Conservation (phyloP, 1,140 invertebrate species). For the Acromyrmex heyeri region DNA sequence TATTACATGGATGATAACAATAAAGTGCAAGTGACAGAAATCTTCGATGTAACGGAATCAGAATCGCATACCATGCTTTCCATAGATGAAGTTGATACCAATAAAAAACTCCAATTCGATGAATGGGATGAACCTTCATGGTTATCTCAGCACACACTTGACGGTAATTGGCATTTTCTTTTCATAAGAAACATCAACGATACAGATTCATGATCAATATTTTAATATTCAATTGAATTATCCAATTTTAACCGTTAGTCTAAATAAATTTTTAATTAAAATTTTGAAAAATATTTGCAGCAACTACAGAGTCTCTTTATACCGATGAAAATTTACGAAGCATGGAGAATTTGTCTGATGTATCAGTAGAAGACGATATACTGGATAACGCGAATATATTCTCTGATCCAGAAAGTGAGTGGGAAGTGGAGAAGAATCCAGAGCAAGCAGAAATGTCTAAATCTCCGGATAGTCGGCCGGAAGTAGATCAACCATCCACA, state of each 20-base stretch:
- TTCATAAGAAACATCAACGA: not conserved
- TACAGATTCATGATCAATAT: slow-evolving; percentile 5
- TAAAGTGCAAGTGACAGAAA: slow-evolving; percentile 95
- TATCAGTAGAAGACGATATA: slow-evolving; percentile 85
- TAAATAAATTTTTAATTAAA: not conserved
- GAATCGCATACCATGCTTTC: slow-evolving; percentile 86
- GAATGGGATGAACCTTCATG: slow-evolving; percentile 86
- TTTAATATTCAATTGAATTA: not conserved
- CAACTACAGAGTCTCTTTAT: slow-evolving; percentile 69
- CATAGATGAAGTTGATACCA: slow-evolving; percentile 84
- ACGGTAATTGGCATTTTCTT: slow-evolving; percentile 73
- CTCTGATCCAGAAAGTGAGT: slow-evolving; percentile 89
- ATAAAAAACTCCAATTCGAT: slow-evolving; percentile 86
- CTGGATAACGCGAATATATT: slow-evolving; percentile 86
- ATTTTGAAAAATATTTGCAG: slow-evolving; percentile 43
- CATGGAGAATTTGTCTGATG: slow-evolving; percentile 83
- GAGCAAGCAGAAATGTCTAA: slow-evolving; percentile 52
- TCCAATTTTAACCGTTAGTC: not conserved
- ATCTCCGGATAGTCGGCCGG: slow-evolving; percentile 82
- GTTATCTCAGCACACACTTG: slow-evolving; percentile 81
- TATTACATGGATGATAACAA: slow-evolving; percentile 96
- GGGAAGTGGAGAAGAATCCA: slow-evolving; percentile 84
- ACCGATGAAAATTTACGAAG: slow-evolving; percentile 73
- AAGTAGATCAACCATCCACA: slow-evolving; percentile 85
- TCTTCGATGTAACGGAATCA: slow-evolving; percentile 93